Evolutionary conservation across 2,888 invertebrate genomes (phyloP).

Genomic region (Pachymerium ferrugineum): DNA sequence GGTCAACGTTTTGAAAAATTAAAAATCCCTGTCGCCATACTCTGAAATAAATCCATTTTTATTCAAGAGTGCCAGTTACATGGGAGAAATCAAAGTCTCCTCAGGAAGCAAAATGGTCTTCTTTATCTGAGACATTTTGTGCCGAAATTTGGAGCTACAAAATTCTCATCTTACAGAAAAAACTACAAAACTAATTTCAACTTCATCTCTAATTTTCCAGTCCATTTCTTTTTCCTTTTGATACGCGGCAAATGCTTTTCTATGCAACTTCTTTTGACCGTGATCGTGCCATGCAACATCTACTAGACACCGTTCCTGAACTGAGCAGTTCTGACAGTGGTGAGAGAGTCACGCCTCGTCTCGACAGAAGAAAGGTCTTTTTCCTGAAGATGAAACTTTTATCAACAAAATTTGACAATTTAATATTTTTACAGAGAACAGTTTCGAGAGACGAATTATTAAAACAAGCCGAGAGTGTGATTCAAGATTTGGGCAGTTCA

Average conservation of each 20-base stretch:
- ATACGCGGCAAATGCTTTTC: conserved; percentile 90
- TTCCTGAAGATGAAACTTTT: not conserved
- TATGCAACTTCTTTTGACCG: conserved; percentile 98
- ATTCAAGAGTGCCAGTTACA: not conserved
- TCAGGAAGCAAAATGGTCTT: not conserved
- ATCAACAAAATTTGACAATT: not conserved
- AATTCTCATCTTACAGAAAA: too few relatives aligned
- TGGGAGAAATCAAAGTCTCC: not conserved
- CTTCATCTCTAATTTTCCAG: conserved; percentile 51
- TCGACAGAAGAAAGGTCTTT: conserved; percentile 74
- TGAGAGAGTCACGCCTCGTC: conserved; percentile 86
- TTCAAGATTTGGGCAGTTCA: conserved; percentile 86
- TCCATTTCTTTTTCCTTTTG: conserved; percentile 96
- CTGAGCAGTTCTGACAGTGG: conserved; percentile 53
- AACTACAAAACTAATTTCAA: too few relatives aligned
- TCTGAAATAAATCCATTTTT: not conserved
- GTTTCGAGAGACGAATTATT: conserved; percentile 73
- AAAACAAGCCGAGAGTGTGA: conserved; percentile 90
- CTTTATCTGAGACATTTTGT: not conserved
- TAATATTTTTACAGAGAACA: conserved; percentile 44
- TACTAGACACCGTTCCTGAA: conserved; percentile 88
- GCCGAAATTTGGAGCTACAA: not conserved
- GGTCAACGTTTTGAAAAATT: too few relatives aligned
- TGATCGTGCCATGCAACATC: conserved; percentile 88
- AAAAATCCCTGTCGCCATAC: not conserved